phyloP scores from a whole-genome alignment of 2,113 vertebrate genomes.

The Triplophysa dalaica region DNA sequence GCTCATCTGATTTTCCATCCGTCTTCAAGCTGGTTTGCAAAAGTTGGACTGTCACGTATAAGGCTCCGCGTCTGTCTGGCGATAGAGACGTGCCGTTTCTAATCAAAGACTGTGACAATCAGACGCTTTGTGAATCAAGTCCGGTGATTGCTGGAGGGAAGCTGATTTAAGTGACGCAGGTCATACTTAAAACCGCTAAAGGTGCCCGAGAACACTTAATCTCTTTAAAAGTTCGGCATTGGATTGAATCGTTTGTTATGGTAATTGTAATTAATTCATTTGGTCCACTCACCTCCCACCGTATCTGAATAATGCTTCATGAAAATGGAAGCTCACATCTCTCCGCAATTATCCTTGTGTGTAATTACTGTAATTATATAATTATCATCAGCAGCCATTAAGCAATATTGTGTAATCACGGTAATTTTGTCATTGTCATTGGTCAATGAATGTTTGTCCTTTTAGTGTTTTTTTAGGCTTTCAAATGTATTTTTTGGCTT shows the following conservation, averaged over 20 bases:
- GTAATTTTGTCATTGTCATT: constrained; percentile 65
- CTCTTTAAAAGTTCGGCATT: constrained; percentile 19
- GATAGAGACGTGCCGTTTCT: constrained; percentile 14
- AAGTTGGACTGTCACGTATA: neutral
- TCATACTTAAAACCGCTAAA: constrained; percentile 29
- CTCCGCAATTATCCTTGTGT: constrained; percentile 53
- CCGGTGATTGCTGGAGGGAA: constrained; percentile 38
- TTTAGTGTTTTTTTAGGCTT: constrained; percentile 22
- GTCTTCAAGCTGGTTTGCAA: neutral
- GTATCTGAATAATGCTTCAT: constrained; percentile 49
- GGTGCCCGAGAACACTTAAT: constrained; percentile 3
- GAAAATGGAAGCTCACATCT: constrained; percentile 54
- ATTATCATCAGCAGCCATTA: constrained; percentile 59
- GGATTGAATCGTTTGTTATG: constrained; percentile 44
- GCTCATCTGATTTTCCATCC: no score
- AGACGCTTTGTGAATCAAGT: constrained; percentile 36
- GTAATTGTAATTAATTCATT: constrained; percentile 59
- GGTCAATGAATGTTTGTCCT: constrained; percentile 59
- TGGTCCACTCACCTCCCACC: constrained; percentile 42
- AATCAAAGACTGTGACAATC: constrained; percentile 42
- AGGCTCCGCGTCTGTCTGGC: neutral
- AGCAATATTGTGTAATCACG: constrained; percentile 60
- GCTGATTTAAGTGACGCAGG: constrained; percentile 40
- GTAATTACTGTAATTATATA: constrained; percentile 66
- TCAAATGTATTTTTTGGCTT: constrained; percentile 13